Percentiles rank a stretch among this genome's conserved stretches.
Evolutionary conservation across 2,797 vertebrate genomes (phyloP).

Genomic region (Todus mexicanus): DNA sequence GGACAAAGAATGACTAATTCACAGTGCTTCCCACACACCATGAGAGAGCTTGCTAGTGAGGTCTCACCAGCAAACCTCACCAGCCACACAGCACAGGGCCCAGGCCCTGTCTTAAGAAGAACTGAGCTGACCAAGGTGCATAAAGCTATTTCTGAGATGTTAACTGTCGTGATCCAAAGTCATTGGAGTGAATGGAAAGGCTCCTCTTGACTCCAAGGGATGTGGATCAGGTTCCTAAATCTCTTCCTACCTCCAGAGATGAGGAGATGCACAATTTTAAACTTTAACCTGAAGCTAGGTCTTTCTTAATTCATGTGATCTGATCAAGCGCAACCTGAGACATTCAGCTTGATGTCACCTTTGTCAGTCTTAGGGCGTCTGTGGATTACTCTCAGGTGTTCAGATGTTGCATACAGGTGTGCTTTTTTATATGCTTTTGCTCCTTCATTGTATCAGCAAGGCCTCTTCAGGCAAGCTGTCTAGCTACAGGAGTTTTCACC

Average conservation of each 20-base stretch:
- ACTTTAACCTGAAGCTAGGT: not conserved
- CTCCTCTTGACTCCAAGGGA: not conserved
- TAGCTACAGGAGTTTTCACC: not conserved
- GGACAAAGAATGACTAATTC: not conserved
- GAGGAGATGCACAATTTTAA: not conserved
- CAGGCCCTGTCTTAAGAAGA: not conserved
- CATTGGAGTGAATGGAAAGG: not conserved
- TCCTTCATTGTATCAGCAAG: not conserved
- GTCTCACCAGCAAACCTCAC: not conserved
- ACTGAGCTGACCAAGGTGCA: accelerated
- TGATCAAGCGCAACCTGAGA: not conserved
- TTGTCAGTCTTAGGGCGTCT: not conserved
- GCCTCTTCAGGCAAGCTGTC: not conserved
- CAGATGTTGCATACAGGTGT: not conserved
- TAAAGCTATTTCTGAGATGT: not conserved
- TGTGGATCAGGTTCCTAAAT: not conserved
- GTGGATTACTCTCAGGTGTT: not conserved
- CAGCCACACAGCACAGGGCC: not conserved
- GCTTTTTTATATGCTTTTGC: not conserved
- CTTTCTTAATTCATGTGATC: not conserved
- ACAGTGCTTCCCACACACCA: not conserved
- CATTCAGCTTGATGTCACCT: not conserved
- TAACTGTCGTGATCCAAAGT: not conserved
- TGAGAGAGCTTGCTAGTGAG: accelerated
- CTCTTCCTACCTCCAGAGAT: not conserved